Conservation (phyloP, 1,140 invertebrate genomes). For the Drosophila persimilis region DNA sequence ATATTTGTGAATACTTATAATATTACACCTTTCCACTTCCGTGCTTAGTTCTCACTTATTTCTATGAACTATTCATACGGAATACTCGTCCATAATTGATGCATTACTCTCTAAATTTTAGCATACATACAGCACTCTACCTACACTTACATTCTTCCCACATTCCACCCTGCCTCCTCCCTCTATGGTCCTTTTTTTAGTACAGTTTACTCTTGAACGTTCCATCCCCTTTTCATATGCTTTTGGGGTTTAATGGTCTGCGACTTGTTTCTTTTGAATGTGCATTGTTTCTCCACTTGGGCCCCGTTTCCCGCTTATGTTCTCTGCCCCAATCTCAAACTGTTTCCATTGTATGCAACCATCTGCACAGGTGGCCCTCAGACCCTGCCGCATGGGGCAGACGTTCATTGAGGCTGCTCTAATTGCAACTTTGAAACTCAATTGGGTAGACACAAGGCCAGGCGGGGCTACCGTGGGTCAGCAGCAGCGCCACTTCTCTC, state of each 20-base stretch:
- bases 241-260: constrained; percentile 68
- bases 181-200: background rate
- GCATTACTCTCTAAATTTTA: no score
- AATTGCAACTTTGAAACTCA: constrained; percentile 81
- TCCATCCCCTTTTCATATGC: constrained; percentile 13
- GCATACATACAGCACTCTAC: no score
- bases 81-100: no score
- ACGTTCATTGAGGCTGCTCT: constrained; percentile 68
- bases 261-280: constrained; percentile 75
- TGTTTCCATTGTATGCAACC: constrained; percentile 67
- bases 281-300: constrained; percentile 55
- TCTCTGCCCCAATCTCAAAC: constrained; percentile 51
- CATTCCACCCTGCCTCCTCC: no score
- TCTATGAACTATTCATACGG: no score
- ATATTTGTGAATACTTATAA: no score
- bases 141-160: no score
- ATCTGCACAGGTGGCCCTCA: constrained; percentile 23
- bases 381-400: constrained; percentile 36
- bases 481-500: constrained; percentile 33
- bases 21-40: no score
- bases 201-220: background rate
- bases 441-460: constrained; percentile 65
- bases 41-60: no score
- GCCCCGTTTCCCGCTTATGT: constrained; percentile 3
- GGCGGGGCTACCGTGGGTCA: constrained; percentile 1